Base-by-base conservation (phyloP, 2,113 vertebrate genomes). In the human region DNA sequence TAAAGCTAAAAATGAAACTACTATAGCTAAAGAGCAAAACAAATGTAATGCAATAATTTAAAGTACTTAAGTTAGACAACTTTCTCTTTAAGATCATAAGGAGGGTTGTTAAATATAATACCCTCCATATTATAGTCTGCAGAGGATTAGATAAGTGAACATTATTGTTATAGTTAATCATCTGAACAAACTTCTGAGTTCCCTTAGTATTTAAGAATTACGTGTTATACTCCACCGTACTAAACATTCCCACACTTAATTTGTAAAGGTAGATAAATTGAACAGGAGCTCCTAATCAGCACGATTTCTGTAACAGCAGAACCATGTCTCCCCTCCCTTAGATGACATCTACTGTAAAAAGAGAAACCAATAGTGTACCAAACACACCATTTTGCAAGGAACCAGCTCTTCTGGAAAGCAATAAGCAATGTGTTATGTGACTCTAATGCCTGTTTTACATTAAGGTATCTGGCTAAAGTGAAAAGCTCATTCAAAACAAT, bases 181-280 rank as follows among this genome's bases (percentile, higher is more conserved):
- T 57, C 81, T 89, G 32, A 95, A 79, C 23, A 89, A 94, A 89
- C 38, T 76, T 95, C 66, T 22, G 32, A 55, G 30, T 81, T 96
- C 40, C 85, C 59, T 89, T 92, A 80, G 48, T 52, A 89, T 70
- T 73, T 90, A 72, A 95, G 76, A 89, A 50, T 72, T 94, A 55
- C 64, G 18, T 85, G 45, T 68, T 86, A 43, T 73, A 38, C 7
- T 76, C 27, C 14, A 40, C 43, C 70, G 5, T 52, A 52, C 30
- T 57, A 8, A 52, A 35, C 35, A 76, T 94, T 32, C 83, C 35
- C 23, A 89, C 50, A 91, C 18, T 89, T 94, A 59, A 82, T 95
- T 88, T 96, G 72, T 48, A 89, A 93, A 97, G 5, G n/a, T 50
- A 35, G 79, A 89, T 95, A 95, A 96, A 66, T 30, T 22, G 40